Evolutionary conservation across 2,888 invertebrate genomes (phyloP), one percentile per base, ranked within the genome.

Genomic region (Callimorpha dominula): DNA sequence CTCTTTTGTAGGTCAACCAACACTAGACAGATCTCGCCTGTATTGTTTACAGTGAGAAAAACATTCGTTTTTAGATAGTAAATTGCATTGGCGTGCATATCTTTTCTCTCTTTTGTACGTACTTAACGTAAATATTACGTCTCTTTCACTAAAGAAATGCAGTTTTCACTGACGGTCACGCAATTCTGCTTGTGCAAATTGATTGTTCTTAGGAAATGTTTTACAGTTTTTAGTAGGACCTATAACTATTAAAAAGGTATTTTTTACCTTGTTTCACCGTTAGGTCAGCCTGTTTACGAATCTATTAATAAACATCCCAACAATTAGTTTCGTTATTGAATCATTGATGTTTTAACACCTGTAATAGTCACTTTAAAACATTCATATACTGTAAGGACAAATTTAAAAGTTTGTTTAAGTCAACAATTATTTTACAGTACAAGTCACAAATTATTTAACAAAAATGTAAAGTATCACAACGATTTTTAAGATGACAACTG

Each of bases 131-230:
- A 12, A 68, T 80, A 75, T 71, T 69, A 20, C 72, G 73, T 88
- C 89, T 86, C 85, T 75, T 71, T 89, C 83, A 31, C 60, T 74
- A 76, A 86, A 89, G 89, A 88, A 89, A 91, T 91, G 90, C 90
- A 89, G 89, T 90, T 91, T 91, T 91, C 90, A 89, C 91, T 88
- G 85, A 72, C 79, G 78, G 86, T 89, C 91, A 90, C 90, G 91
- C 90, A 82, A 89, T 68, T 78, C 73, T 81, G 79, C 80, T 54
- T 77, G 76, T 76, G 78, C 81, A 83, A 87, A 86, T 85, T 87
- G 78, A 75, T 74, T 66, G 77, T 84, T 79, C 76, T 77, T 73
- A 76, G 84, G 82, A 79, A 85, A 80, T 70, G 75, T 72, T 66
- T 64, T 64, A 75, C 76, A 75, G 75, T 85, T 85, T 83, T 83